Base-by-base conservation (phyloP, 2,113 vertebrate species). In the Engystomops pustulosus region DNA sequence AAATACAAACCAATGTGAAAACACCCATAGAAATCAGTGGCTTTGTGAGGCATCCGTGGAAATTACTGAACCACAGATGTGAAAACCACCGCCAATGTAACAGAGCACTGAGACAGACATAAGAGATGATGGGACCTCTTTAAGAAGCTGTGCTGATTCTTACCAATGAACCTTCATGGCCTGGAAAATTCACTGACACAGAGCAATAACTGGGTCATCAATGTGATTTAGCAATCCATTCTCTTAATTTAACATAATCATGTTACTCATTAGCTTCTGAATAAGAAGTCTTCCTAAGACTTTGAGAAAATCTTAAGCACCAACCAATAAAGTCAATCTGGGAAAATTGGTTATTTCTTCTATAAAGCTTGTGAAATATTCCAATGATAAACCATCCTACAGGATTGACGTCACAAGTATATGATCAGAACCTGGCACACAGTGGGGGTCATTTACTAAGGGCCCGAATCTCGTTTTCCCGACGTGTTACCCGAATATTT, bases 161-260 rank as follows among this genome's bases (percentile, higher is more conserved):
- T 17, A 41, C 58, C 23, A 65, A 20, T 20, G 58, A 62, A 45
- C 15, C n/a, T 45, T 65, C 44, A 9, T 79, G n/a, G 51, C 23
- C 27, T 67, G 27, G 6, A n/a, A 36, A 25, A 23, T 25, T 9
- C 53, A 18, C 53, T 60, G 30, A 60, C 53, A 27, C 23, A 67
- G 67, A 49, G 58, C 36, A 67, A 62, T 80, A 67, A 67, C 38
- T 67, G 25, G 78, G 41, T 67, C 58, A 67, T 79, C 36, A 30
- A 60, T 44, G 76, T 44, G 76, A 25, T 44, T 79, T 62, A 79
- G 76, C 51, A 79, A 27, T 79, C 34, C 23, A 25, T n/a, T 14
- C 41, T 67, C 58, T 47, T 68, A 27, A 49, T 67, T 80, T 67
- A 65, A 47, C 41, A 60, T 38, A 62, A 79, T 79, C 77, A 79